Evolutionary conservation across 2,113 vertebrate genomes (phyloP).

Genomic region (Acrocephalus arundinaceus): DNA sequence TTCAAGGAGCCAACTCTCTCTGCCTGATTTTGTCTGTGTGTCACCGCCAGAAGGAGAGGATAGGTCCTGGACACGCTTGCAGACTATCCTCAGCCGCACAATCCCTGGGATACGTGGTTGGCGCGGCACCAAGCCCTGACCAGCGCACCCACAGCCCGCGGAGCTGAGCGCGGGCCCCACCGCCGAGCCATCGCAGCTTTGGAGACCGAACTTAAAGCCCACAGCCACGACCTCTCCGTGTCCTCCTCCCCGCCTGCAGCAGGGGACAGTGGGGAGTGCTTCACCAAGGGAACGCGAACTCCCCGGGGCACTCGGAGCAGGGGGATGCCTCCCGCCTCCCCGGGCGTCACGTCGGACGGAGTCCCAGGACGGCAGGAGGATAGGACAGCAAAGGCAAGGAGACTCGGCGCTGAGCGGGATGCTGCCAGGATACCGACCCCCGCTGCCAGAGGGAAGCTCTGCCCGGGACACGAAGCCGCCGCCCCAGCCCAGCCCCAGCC

Average conservation of each 20-base stretch:
- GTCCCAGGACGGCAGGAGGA: too few species aligned
- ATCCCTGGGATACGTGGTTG: neutral
- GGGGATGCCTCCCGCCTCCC: neutral
- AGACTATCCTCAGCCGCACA: neutral
- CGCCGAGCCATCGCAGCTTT: neutral
- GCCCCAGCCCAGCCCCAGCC: neutral
- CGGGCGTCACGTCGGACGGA: neutral
- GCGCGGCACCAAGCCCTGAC: neutral
- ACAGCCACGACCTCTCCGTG: rapidly evolving
- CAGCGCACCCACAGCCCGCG: neutral
- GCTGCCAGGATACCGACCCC: neutral
- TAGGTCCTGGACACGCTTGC: rapidly evolving
- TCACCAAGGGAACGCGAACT: neutral
- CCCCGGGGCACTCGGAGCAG: too few species aligned
- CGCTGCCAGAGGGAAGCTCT: neutral
- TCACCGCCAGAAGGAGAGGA: neutral
- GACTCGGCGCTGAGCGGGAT: neutral
- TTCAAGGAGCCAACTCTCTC: neutral
- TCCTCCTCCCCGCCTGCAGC: rapidly evolving
- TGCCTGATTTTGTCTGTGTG: neutral
- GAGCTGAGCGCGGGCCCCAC: neutral
- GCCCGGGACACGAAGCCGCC: neutral
- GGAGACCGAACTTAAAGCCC: neutral
- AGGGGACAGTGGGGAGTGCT: too few species aligned
- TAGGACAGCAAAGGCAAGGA: neutral